These are phyloP conservation scores for Drosophila acutilabella DNA, from an alignment of 2,888 invertebrate species.

Conservation along the genomic window DNA sequence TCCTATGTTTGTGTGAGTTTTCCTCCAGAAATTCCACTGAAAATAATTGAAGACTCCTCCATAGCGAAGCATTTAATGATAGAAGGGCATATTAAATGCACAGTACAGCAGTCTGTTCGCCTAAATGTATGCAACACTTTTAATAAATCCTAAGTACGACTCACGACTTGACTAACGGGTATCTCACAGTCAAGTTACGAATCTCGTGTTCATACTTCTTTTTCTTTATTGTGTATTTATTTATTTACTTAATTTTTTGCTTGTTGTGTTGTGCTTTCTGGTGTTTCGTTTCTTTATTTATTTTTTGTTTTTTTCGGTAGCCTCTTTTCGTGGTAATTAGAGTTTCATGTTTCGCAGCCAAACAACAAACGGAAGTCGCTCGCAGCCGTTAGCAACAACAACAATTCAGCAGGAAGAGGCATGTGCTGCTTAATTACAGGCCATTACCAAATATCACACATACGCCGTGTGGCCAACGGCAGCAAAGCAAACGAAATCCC, in stretches of 20 bases:
- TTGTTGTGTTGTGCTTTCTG: slow-evolving; percentile 5
- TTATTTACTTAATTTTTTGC: not conserved
- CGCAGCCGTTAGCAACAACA: slow-evolving; percentile 51
- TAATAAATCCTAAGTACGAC: not conserved
- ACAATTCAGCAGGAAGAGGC: slow-evolving; percentile 32
- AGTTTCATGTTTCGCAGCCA: slow-evolving; percentile 71
- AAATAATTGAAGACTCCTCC: no score
- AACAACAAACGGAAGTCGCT: slow-evolving; percentile 70
- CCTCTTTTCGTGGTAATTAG: slow-evolving; percentile 70
- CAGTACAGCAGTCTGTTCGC: no score
- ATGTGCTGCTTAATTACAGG: slow-evolving; percentile 74
- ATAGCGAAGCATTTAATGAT: no score
- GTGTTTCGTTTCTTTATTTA: slow-evolving; percentile 5
- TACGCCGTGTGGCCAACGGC: slow-evolving; percentile 65
- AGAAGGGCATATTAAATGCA: no score
- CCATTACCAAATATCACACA: slow-evolving; percentile 78
- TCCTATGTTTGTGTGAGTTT: no score
- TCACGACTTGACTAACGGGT: not conserved
- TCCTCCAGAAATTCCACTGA: no score
- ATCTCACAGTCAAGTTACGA: not conserved
- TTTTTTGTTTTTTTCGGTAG: slow-evolving; percentile 34
- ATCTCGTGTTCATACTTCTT: not conserved
- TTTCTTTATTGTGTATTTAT: slow-evolving; percentile 5
- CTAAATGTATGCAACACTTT: not conserved
- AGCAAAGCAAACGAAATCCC: slow-evolving; percentile 30